Evolutionary conservation across 2,797 vertebrate genomes (phyloP).

Genomic region (Morelia viridis): DNA sequence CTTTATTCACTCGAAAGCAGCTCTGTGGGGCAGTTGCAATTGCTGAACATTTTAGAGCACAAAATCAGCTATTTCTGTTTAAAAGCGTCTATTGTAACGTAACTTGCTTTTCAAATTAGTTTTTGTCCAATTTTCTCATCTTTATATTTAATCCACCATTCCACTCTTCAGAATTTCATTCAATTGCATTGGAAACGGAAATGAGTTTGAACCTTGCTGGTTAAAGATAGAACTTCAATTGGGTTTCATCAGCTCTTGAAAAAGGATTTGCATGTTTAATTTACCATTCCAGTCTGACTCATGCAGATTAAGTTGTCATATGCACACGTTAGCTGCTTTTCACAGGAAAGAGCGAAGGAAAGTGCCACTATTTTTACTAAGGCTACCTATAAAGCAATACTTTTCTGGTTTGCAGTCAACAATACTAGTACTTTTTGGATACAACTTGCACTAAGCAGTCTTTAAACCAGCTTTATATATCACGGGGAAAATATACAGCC

Average conservation of each 20-base stretch:
- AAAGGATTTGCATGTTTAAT: not conserved
- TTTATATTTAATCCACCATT: not conserved
- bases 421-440: not conserved
- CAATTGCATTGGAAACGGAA: not conserved
- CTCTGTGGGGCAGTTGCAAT: not conserved
- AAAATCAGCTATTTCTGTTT: not conserved
- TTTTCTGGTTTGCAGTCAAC: not conserved
- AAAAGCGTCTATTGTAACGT: not conserved
- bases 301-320: constrained; percentile 9
- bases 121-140: not conserved
- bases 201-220: constrained; percentile 15
- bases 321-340: not conserved
- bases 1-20: not conserved
- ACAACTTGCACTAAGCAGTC: not conserved
- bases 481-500: not conserved
- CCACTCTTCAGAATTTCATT: not conserved
- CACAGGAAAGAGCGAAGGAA: not conserved
- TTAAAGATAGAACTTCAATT: not conserved
- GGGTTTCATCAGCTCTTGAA: constrained; percentile 18
- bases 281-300: constrained; percentile 6
- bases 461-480: not conserved
- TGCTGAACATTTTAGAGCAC: not conserved
- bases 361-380: not conserved
- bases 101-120: not conserved
- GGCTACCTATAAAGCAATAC: not conserved